Conservation (phyloP, 2,888 invertebrate species). For the Axea sp. region DNA sequence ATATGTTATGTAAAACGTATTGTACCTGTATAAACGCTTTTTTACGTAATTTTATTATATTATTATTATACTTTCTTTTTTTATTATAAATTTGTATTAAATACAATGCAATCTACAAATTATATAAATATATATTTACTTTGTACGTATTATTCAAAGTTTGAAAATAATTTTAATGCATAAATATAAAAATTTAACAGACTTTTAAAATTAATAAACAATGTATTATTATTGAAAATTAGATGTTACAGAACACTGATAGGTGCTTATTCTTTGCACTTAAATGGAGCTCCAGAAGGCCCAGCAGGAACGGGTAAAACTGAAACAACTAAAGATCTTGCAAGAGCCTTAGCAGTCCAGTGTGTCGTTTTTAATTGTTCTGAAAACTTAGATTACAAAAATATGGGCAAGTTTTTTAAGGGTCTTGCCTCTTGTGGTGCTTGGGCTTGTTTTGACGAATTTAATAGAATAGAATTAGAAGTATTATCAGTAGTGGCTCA, state of each 20-base stretch:
- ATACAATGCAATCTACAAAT: too few relatives aligned
- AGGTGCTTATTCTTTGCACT: conserved; percentile 89
- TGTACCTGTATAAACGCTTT: too few relatives aligned
- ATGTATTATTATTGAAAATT: too few relatives aligned
- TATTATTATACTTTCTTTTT: too few relatives aligned
- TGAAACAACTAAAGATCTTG: conserved; percentile 94
- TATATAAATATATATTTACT: too few relatives aligned
- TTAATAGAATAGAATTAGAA: conserved; percentile 91
- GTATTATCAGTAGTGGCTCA: conserved; percentile 93
- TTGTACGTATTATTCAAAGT: too few relatives aligned
- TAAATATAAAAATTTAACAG: too few relatives aligned
- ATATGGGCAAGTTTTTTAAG: conserved; percentile 92
- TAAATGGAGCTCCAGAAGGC: conserved; percentile 92
- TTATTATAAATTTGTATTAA: too few relatives aligned
- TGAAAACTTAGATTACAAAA: conserved; percentile 91
- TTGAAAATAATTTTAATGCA: too few relatives aligned
- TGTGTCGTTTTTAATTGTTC: conserved; percentile 94
- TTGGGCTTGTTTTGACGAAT: conserved; percentile 94
- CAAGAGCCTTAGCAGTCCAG: conserved; percentile 94
- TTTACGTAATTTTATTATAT: too few relatives aligned
- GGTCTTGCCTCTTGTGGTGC: conserved; percentile 91
- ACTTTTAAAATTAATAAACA: too few relatives aligned
- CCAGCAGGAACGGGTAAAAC: conserved; percentile 95
- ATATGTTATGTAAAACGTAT: too few relatives aligned
- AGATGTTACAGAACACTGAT: conserved; percentile 90